These are phyloP conservation scores for Athalia cordata DNA, from an alignment of 2,888 invertebrate species.

Conservation along the genomic window DNA sequence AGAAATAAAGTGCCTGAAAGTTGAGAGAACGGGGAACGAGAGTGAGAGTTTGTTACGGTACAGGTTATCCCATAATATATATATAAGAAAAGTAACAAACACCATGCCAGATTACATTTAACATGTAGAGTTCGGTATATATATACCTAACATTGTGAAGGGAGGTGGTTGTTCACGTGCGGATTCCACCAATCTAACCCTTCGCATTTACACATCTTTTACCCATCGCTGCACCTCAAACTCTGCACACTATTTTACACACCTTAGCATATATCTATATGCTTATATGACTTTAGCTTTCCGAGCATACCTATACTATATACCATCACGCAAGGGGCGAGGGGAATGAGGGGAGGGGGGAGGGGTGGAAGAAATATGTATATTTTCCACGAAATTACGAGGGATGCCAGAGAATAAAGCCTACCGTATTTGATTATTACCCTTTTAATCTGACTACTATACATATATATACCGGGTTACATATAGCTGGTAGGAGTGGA, in stretches of 20 bases:
- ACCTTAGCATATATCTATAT: too few relatives aligned
- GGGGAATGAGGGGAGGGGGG: slow-evolving; percentile 52
- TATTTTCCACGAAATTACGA: slow-evolving; percentile 67
- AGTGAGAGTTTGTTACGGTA: slow-evolving; percentile 16
- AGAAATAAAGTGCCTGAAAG: background rate
- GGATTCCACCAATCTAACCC: background rate
- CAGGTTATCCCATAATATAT: too few relatives aligned
- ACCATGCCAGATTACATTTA: slow-evolving; percentile 69
- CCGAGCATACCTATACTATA: background rate
- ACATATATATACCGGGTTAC: slow-evolving; percentile 16
- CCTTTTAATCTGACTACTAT: slow-evolving; percentile 68
- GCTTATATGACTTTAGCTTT: too few relatives aligned
- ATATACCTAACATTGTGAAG: too few relatives aligned
- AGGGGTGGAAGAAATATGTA: slow-evolving; percentile 44
- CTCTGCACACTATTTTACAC: too few relatives aligned
- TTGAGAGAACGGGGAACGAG: slow-evolving; percentile 23
- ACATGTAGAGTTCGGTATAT: slow-evolving; percentile 55
- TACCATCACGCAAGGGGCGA: background rate
- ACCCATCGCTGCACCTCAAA: too few relatives aligned
- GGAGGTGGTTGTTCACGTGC: background rate
- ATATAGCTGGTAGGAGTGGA: too few relatives aligned
- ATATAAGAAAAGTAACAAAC: slow-evolving; percentile 68
- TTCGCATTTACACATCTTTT: too few relatives aligned
- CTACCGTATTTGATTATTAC: slow-evolving; percentile 71
- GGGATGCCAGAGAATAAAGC: slow-evolving; percentile 66